Percentiles rank a stretch among this genome's conserved stretches.
Evolutionary conservation across 2,797 vertebrate genomes (phyloP).

Genomic region (Falco naumanni): DNA sequence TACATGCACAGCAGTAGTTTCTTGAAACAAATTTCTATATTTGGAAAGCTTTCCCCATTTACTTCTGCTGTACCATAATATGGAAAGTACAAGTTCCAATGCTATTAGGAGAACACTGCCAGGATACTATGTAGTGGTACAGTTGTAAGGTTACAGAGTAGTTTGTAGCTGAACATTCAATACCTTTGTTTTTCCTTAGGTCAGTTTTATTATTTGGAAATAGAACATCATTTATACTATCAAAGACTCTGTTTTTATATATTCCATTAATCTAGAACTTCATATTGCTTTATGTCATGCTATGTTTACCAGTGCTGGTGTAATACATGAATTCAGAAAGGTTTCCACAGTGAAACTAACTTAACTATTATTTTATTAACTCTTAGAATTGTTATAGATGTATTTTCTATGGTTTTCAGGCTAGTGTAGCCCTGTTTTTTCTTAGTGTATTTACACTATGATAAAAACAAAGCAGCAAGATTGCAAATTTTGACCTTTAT

Average conservation of each 20-base stretch:
- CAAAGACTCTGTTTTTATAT: not conserved
- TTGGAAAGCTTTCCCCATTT: not conserved
- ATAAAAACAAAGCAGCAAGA: not conserved
- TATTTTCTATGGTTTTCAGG: not conserved
- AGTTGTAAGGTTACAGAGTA: not conserved
- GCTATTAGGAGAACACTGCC: not conserved
- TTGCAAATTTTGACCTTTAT: not conserved
- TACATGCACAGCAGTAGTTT: not conserved
- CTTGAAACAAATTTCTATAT: not conserved
- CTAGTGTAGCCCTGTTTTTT: not conserved
- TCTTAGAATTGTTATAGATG: not conserved
- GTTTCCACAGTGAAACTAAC: not conserved
- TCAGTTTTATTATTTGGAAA: not conserved
- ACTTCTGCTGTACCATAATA: not conserved
- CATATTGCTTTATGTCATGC: not conserved
- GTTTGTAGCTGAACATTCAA: not conserved
- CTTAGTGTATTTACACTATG: not conserved
- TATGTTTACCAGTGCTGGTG: not conserved
- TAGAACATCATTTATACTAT: not conserved
- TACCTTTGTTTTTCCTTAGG: not conserved
- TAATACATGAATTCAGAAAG: not conserved
- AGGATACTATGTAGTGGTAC: not conserved
- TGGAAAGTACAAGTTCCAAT: not conserved
- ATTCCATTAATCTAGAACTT: not conserved
- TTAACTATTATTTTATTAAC: not conserved